A percentile compares a stretch with the other conserved stretches of the same genome.
These are phyloP conservation scores for Poeciliopsis gracilis DNA, from an alignment of 2,797 vertebrate species.

Conservation along the genomic window DNA sequence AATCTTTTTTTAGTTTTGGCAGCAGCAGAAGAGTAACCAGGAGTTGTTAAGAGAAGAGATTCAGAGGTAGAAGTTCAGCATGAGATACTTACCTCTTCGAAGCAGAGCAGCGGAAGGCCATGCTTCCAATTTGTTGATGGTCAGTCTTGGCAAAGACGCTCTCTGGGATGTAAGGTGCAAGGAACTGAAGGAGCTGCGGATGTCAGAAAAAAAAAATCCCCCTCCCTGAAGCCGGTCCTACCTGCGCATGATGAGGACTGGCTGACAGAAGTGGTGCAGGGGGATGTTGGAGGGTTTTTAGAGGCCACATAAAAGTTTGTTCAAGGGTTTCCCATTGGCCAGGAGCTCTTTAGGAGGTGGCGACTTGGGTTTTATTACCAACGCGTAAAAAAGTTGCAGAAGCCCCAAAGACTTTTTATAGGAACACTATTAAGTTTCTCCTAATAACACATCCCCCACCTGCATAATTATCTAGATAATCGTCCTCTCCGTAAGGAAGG, in stretches of 20 bases:
- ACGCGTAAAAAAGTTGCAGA: constrained; percentile 75
- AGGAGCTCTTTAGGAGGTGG: constrained; percentile 70
- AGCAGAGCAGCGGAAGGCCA: constrained; percentile 62
- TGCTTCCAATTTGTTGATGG: constrained; percentile 50
- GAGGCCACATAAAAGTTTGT: constrained; percentile 74
- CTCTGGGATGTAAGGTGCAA: constrained; percentile 31
- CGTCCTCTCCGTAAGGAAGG: constrained; percentile 57
- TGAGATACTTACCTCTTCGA: constrained; percentile 71
- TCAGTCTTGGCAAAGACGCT: constrained; percentile 24
- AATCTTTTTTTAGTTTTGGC: neutral
- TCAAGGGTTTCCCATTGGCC: constrained; percentile 77
- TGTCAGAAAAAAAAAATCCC: constrained; percentile 39
- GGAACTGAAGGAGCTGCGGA: constrained; percentile 52
- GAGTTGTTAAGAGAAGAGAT: constrained; percentile 6
- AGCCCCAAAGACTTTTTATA: constrained; percentile 61
- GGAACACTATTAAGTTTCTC: constrained; percentile 57
- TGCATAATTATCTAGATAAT: constrained; percentile 79
- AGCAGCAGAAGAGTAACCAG: neutral
- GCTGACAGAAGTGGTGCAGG: constrained; percentile 36
- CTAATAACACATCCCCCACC: constrained; percentile 78
- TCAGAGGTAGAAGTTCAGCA: neutral
- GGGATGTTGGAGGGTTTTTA: constrained; percentile 71
- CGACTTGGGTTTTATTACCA: constrained; percentile 77
- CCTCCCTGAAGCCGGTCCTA: constrained; percentile 66
- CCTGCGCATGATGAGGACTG: constrained; percentile 76